Percentiles rank a stretch among this genome's conserved stretches.
Conservation (phyloP, 2,113 vertebrate species). For the Dasyprocta punctata region DNA sequence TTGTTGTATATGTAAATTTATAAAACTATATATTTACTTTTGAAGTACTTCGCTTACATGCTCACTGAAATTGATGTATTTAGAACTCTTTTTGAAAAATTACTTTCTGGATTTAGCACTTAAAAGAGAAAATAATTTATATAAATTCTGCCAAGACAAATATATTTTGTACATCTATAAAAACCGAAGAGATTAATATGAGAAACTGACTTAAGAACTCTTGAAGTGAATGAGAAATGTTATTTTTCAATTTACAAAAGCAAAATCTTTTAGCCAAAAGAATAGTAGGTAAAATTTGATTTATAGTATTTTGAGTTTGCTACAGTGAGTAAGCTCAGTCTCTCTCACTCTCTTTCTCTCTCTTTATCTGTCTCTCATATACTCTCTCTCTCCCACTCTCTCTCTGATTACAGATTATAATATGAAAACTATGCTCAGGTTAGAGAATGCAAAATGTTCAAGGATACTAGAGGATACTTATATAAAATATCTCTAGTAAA, state of each 20-base stretch:
- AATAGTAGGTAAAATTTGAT: slow-evolving; percentile 17
- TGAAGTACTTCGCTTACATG: background rate
- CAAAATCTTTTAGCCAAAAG: slow-evolving; percentile 19
- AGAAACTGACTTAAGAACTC: slow-evolving; percentile 42
- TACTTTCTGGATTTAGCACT: background rate
- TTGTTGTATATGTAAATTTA: background rate
- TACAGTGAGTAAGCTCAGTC: background rate
- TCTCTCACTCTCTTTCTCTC: background rate
- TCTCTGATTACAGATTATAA: background rate
- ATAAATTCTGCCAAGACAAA: background rate
- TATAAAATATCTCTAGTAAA: background rate
- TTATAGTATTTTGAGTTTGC: background rate
- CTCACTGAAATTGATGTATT: background rate
- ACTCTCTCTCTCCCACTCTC: background rate
- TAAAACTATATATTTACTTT: background rate
- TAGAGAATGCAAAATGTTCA: slow-evolving; percentile 13
- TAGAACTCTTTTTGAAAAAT: background rate
- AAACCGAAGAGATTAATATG: background rate
- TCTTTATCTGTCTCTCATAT: background rate
- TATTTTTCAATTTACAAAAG: slow-evolving; percentile 10
- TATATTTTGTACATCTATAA: slow-evolving; percentile 31
- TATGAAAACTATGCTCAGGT: background rate
- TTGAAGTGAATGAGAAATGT: background rate
- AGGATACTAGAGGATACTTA: background rate
- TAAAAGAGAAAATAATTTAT: slow-evolving; percentile 42